These are phyloP conservation scores for Bombus turneri DNA, from an alignment of 1,140 invertebrate species.

Conservation along the genomic window DNA sequence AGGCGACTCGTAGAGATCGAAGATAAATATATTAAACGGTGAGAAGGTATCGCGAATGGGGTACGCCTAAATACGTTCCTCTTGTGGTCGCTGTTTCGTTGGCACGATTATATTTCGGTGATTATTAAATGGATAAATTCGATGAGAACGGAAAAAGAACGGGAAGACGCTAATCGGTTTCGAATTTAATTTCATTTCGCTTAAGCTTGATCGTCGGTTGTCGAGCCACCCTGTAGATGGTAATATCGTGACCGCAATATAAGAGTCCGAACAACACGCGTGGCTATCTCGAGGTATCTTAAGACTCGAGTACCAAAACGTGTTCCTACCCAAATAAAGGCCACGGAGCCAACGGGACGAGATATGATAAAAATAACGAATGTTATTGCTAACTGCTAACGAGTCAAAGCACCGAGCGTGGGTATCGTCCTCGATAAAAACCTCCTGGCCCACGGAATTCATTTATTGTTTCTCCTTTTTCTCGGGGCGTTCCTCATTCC, in stretches of 20 bases:
- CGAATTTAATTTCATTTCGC: slow-evolving; percentile 59
- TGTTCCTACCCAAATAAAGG: slow-evolving; percentile 78
- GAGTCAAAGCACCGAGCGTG: slow-evolving; percentile 75
- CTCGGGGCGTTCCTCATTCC: neutral
- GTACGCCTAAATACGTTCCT: slow-evolving; percentile 11
- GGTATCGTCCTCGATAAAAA: slow-evolving; percentile 73
- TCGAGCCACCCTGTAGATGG: slow-evolving; percentile 45
- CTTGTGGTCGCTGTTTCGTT: neutral
- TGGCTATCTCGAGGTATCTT: slow-evolving; percentile 75
- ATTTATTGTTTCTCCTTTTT: slow-evolving; percentile 56
- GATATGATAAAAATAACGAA: slow-evolving; percentile 81
- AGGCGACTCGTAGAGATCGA: slow-evolving; percentile 63
- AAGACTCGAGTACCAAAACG: slow-evolving; percentile 79
- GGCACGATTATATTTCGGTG: neutral
- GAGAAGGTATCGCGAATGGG: slow-evolving; percentile 43
- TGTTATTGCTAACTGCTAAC: slow-evolving; percentile 79
- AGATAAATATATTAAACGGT: slow-evolving; percentile 70
- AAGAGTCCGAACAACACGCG: slow-evolving; percentile 62
- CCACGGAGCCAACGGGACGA: slow-evolving; percentile 62
- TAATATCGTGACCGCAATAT: slow-evolving; percentile 59
- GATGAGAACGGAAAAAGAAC: slow-evolving; percentile 12
- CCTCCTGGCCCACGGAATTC: slow-evolving; percentile 65
- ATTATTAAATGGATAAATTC: slow-evolving; percentile 67
- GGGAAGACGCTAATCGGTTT: slow-evolving; percentile 1
- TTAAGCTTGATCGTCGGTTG: slow-evolving; percentile 16